Evolutionary conservation across 92 coral and sea anemone genomes (phyloP).

Genomic region (Plumapathes pennacea): DNA sequence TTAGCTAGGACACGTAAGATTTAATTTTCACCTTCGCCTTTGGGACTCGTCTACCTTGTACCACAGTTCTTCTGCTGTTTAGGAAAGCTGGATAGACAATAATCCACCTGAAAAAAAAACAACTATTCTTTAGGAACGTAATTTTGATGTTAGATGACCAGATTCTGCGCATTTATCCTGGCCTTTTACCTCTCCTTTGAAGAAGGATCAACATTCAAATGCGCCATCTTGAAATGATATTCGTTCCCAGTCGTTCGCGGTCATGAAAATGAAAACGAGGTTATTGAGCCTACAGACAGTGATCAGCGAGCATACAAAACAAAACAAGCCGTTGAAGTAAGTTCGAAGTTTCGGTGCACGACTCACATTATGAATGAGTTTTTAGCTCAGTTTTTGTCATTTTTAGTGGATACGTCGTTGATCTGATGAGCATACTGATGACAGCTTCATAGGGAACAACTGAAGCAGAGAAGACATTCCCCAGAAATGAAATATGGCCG

Average conservation of each 20-base stretch:
- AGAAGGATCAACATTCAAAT: constrained; percentile 77
- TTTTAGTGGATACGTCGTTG: too few relatives aligned
- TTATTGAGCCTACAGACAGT: too few relatives aligned
- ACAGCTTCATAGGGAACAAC: too few relatives aligned
- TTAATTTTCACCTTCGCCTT: constrained; percentile 75
- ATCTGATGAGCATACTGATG: too few relatives aligned
- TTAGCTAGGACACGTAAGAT: too few relatives aligned
- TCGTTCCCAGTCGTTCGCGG: too few relatives aligned
- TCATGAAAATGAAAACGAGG: too few relatives aligned
- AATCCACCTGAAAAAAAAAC: constrained; percentile 71
- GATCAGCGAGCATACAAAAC: too few relatives aligned
- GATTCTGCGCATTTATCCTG: background rate
- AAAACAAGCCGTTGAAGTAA: too few relatives aligned
- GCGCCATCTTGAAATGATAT: constrained; percentile 84
- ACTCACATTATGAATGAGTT: too few relatives aligned
- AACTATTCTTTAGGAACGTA: background rate
- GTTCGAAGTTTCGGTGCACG: too few relatives aligned
- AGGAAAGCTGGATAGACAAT: constrained; percentile 91
- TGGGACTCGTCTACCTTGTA: constrained; percentile 93
- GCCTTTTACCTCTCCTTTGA: constrained; percentile 78
- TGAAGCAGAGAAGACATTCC: constrained; percentile 5
- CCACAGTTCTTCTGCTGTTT: constrained; percentile 80
- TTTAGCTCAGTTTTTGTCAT: too few relatives aligned
- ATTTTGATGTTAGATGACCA: background rate
- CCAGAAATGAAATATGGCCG: constrained; percentile 51